Base-by-base conservation (phyloP, 2,888 invertebrate genomes). In the Rhabditoides inermis region DNA sequence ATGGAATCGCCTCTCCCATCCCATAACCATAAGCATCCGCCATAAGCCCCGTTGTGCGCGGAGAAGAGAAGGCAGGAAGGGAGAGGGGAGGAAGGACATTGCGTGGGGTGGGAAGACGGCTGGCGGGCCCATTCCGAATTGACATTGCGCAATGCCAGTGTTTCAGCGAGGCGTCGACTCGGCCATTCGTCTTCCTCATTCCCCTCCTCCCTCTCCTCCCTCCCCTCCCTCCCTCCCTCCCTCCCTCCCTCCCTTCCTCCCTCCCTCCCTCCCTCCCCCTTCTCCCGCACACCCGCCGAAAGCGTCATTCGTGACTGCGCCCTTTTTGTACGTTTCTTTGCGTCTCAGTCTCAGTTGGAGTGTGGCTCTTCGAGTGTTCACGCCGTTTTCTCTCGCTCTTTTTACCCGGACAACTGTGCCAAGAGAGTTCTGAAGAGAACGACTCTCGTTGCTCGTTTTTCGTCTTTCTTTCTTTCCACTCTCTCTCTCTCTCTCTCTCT, bases 261-360 rank as follows among this genome's bases (percentile, higher is more conserved):
- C 42, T 30, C n/a, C 36, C 55, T 36, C 45, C 26, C 45, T 45
- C 42, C 45, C 50, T 51, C 27, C 36, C 22, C 47, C 39, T 44
- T 39, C 44, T 55, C 37, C 30, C 46, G 35, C 54, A 50, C 44
- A 48, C 48, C 45, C 44, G 40, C 45, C 45, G 40, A 45, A 42
- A 45, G 47, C 32, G 39, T 35, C 36, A 47, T 48, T 42, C 23
- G 18, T 12, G 10, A 18, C 36, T 42, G 36, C 46, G 4, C 22
- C 27, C 39, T 40, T 20, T 7, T 40, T 39, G 26, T 18, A 10
- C 20, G 39, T 37, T 18, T 32, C 22, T 26, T 25, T 27, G 12
- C 20, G 6, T 3, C 18, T 2, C 2, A 26, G 10, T 10, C 20
- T n/a, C 46, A 15, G 35, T 36, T 37, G 20, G 36, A 36, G 20